Evolutionary conservation across 1,140 invertebrate species (phyloP).

Genomic region (Drosophila pandora): DNA sequence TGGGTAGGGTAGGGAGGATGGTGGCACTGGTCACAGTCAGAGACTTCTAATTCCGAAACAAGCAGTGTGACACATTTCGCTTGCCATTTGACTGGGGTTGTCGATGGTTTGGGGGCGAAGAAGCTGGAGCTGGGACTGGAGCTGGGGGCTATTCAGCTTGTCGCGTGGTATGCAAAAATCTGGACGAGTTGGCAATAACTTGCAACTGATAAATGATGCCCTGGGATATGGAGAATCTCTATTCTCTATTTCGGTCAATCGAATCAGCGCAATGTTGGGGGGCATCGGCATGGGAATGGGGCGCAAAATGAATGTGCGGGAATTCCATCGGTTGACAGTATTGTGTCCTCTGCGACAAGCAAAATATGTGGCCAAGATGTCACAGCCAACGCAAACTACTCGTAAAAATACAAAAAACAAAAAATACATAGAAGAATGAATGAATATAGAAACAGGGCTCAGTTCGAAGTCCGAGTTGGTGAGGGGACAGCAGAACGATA

Average conservation of each 20-base stretch:
- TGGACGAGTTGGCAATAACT: slow-evolving; percentile 73
- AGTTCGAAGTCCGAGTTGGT: slow-evolving; percentile 18
- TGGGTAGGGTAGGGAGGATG: not conserved
- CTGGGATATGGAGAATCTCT: slow-evolving; percentile 59
- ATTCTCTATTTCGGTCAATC: slow-evolving; percentile 76
- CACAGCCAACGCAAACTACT: slow-evolving; percentile 32
- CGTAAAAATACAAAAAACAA: slow-evolving; percentile 10
- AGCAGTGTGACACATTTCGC: slow-evolving; percentile 61
- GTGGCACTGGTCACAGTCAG: slow-evolving; percentile 3
- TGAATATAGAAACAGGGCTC: slow-evolving; percentile 3
- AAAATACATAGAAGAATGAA: not conserved
- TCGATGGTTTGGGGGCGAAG: not conserved
- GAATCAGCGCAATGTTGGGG: slow-evolving; percentile 41
- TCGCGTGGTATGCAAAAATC: slow-evolving; percentile 68
- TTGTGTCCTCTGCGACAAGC: slow-evolving; percentile 78
- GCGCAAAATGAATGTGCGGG: slow-evolving; percentile 79
- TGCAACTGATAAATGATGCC: slow-evolving; percentile 77
- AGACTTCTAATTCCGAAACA: slow-evolving; percentile 42
- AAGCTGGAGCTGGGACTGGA: not conserved
- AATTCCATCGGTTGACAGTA: slow-evolving; percentile 78
- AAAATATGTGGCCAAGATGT: slow-evolving; percentile 83
- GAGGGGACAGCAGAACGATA: slow-evolving; percentile 29
- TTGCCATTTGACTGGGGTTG: slow-evolving; percentile 14
- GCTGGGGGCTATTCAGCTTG: slow-evolving; percentile 6
- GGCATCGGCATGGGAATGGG: slow-evolving; percentile 3